Evolutionary conservation across 2,888 invertebrate genomes (phyloP).

Genomic region (Spodoptera littoralis): DNA sequence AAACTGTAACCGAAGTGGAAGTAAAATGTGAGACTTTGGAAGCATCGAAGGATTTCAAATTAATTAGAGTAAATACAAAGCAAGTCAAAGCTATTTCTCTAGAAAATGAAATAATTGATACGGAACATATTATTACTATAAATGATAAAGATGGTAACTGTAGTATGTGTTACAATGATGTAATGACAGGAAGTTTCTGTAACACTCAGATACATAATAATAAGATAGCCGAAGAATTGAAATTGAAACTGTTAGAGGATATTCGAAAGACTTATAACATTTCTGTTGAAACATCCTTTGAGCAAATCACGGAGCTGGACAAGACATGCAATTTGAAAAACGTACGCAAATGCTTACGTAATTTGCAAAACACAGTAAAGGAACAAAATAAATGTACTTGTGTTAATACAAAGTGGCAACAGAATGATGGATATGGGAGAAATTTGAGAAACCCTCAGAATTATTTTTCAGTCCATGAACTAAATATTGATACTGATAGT

Average conservation of each 20-base stretch:
- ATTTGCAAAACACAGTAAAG: neutral
- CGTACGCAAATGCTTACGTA: constrained; percentile 12
- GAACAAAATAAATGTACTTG: constrained; percentile 8
- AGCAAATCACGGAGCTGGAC: constrained; percentile 1
- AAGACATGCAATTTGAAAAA: neutral
- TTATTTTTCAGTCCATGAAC: neutral
- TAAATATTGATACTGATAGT: neutral
- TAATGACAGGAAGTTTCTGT: neutral
- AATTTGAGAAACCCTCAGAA: constrained; percentile 4
- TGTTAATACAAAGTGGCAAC: neutral
- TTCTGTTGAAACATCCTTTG: constrained; percentile 11
- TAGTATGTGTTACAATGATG: neutral
- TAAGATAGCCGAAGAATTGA: constrained; percentile 7
- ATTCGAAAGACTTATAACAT: constrained; percentile 10
- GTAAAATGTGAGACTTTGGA: constrained; percentile 42
- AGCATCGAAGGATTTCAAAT: constrained; percentile 12
- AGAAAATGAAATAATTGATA: neutral
- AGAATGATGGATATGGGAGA: neutral
- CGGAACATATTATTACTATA: neutral
- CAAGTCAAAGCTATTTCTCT: neutral
- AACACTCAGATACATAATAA: neutral
- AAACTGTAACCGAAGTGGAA: constrained; percentile 54
- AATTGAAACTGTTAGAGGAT: constrained; percentile 14
- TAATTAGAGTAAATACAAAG: neutral
- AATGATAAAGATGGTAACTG: neutral